A percentile compares a stretch with the other conserved stretches of the same genome.
These are phyloP conservation scores for Cebidichthys violaceus DNA, from an alignment of 2,113 vertebrate genomes.

Conservation along the genomic window DNA sequence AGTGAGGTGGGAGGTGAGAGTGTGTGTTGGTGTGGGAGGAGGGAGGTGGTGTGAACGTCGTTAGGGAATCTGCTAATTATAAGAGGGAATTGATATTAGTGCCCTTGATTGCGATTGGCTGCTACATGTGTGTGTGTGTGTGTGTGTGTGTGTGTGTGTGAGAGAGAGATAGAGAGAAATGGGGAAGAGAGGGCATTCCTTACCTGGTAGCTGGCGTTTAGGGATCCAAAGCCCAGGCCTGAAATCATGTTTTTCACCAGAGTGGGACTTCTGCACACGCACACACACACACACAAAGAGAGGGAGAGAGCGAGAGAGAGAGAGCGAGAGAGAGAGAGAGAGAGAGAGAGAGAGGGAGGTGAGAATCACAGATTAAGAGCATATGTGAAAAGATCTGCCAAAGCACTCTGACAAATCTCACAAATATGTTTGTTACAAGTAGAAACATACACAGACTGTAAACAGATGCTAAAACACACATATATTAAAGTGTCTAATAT, in stretches of 20 bases:
- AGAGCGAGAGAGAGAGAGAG: slow-evolving; percentile 15
- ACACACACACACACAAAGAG: slow-evolving; percentile 13
- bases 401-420: slow-evolving; percentile 44
- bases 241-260: slow-evolving; percentile 99
- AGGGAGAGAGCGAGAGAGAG: background rate
- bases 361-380: slow-evolving; percentile 60
- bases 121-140: slow-evolving; percentile 10
- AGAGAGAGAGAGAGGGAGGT: slow-evolving; percentile 15
- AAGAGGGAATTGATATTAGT: slow-evolving; percentile 86
- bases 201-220: slow-evolving; percentile 99
- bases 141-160: slow-evolving; percentile 22
- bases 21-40: slow-evolving; percentile 63
- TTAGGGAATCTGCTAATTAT: slow-evolving; percentile 87
- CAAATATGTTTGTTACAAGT: slow-evolving; percentile 65
- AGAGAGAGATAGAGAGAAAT: background rate
- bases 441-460: slow-evolving; percentile 68
- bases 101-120: slow-evolving; percentile 81
- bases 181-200: slow-evolving; percentile 46
- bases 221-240: slow-evolving; percentile 95
- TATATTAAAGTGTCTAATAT: slow-evolving; percentile 62
- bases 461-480: slow-evolving; percentile 71
- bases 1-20: slow-evolving; percentile 73
- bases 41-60: slow-evolving; percentile 62
- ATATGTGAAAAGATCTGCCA: slow-evolving; percentile 64
- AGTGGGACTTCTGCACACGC: slow-evolving; percentile 91